Conservation (phyloP, 2,113 vertebrate species). For the Ivindomyrus marchei region DNA sequence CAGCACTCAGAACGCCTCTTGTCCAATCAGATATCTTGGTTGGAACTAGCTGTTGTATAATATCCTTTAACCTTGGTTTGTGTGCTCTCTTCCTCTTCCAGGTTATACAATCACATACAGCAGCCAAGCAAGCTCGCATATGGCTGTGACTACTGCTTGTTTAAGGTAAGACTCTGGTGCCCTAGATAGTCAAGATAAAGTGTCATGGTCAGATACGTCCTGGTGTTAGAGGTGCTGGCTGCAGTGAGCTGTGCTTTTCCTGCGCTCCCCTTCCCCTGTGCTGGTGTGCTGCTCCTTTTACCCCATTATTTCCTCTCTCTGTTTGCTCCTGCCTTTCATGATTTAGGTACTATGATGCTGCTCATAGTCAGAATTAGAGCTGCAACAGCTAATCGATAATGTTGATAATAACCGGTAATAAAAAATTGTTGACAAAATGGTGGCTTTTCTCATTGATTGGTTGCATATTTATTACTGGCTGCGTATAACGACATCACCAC, state of each 20-base stretch:
- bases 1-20: neutral
- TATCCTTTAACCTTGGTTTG: neutral
- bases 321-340: neutral
- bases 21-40: neutral
- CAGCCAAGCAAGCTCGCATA: constrained; percentile 69
- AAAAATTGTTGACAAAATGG: neutral
- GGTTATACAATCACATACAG: constrained; percentile 76
- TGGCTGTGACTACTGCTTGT: constrained; percentile 72
- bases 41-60: neutral
- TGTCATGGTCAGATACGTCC: neutral
- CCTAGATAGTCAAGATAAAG: neutral
- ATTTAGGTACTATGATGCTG: neutral
- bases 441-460: neutral
- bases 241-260: neutral
- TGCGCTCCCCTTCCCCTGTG: neutral
- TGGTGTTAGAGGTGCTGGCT: neutral
- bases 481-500: neutral
- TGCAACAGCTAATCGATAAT: neutral
- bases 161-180: constrained; percentile 57
- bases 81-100: constrained; percentile 37
- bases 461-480: neutral
- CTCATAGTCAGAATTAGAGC: neutral
- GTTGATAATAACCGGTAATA: neutral
- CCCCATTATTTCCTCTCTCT: neutral
- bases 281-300: neutral